Evolutionary conservation across 2,113 vertebrate species (phyloP).

Genomic region (Cnemophilus loriae): DNA sequence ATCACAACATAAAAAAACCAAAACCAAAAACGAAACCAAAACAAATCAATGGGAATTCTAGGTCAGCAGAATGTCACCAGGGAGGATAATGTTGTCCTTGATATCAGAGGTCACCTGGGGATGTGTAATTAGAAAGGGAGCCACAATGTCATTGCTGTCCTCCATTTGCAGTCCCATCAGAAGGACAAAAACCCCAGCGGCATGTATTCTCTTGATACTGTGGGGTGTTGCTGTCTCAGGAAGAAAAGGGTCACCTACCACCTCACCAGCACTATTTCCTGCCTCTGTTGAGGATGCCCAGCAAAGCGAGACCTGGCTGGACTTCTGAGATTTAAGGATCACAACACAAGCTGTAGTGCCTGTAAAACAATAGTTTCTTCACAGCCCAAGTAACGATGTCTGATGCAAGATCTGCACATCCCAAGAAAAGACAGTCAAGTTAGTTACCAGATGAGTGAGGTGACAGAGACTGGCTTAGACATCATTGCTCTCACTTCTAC

Average conservation of each 20-base stretch:
- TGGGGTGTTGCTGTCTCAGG: not conserved
- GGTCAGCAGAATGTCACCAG: not conserved
- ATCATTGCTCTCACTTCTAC: not conserved
- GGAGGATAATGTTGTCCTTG: not conserved
- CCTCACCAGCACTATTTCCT: conserved; percentile 16
- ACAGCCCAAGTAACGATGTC: not conserved
- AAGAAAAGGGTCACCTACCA: conserved; percentile 31
- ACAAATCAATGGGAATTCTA: not conserved
- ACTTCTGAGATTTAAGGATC: conserved; percentile 8
- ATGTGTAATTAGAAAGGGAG: not conserved
- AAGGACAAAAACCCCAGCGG: not conserved
- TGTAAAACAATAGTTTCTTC: conserved; percentile 22
- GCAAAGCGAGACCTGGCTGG: not conserved
- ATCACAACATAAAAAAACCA: not conserved
- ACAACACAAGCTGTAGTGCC: not conserved
- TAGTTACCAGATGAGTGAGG: not conserved
- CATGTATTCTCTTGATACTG: not conserved
- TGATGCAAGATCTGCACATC: not conserved
- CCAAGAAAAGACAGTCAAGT: not conserved
- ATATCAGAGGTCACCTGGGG: not conserved
- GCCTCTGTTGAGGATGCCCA: not conserved
- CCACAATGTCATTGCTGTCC: not conserved
- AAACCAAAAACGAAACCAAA: not conserved
- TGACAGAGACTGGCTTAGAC: not conserved
- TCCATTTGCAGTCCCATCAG: not conserved